Conservation (phyloP, 2,888 invertebrate genomes). For the Tridacna gigas region DNA sequence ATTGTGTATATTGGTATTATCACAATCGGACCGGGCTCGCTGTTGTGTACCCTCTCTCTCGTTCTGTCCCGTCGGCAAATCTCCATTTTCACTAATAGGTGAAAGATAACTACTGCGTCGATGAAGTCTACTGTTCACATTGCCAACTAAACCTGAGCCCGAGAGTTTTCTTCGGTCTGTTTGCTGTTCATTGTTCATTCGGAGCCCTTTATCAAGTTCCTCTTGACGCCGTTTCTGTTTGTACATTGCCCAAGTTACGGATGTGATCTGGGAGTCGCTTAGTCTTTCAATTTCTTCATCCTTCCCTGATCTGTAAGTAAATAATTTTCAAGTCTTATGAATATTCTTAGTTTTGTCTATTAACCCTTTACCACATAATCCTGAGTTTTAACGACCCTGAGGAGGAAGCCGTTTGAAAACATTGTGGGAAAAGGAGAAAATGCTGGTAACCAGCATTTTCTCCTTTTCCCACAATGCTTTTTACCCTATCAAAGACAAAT, state of each 20-base stretch:
- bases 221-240: conserved; percentile 49
- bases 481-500: too few relatives aligned
- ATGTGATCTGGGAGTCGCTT: conserved; percentile 65
- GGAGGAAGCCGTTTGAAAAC: too few relatives aligned
- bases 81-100: conserved; percentile 43
- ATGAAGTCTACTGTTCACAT: conserved; percentile 39
- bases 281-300: conserved; percentile 24
- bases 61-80: not conserved
- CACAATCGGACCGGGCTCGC: not conserved
- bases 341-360: not conserved
- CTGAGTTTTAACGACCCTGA: too few relatives aligned
- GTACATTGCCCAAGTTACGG: conserved; percentile 65
- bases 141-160: conserved; percentile 28
- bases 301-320: not conserved
- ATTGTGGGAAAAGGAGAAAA: too few relatives aligned
- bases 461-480: too few relatives aligned
- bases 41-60: not conserved
- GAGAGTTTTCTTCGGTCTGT: conserved; percentile 27
- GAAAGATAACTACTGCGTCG: conserved; percentile 36
- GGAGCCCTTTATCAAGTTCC: conserved; percentile 21
- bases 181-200: conserved; percentile 13
- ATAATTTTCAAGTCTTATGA: not conserved
- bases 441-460: too few relatives aligned
- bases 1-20: not conserved
- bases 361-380: too few relatives aligned